Conservation (phyloP, 2,888 invertebrate genomes). For the Dromius quadrimaculatus region DNA sequence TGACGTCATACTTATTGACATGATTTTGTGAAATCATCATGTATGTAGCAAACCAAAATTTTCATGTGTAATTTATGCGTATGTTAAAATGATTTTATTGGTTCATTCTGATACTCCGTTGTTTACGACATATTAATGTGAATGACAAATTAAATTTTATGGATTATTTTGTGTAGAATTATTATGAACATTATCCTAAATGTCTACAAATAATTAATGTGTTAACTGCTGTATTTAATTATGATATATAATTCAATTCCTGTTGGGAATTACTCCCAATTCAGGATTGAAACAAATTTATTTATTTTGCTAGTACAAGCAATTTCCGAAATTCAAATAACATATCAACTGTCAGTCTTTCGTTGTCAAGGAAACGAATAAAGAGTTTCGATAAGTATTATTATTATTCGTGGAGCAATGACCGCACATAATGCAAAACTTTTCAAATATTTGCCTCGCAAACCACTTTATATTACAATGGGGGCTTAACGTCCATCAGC, state of each 20-base stretch:
- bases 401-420: constrained; percentile 29
- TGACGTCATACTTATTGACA: too few species aligned
- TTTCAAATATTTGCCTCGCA: constrained; percentile 51
- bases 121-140: background rate
- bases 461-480: constrained; percentile 49
- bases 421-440: constrained; percentile 46
- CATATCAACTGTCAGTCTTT: constrained; percentile 25
- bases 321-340: constrained; percentile 31
- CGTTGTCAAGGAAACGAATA: constrained; percentile 32
- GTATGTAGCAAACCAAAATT: too few species aligned
- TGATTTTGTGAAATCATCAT: too few species aligned
- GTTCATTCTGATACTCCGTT: background rate
- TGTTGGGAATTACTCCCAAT: too few species aligned
- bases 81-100: constrained; percentile 9
- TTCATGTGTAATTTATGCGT: too few species aligned
- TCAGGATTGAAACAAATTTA: background rate
- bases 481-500: constrained; percentile 57
- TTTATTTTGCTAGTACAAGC: constrained; percentile 17
- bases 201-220: background rate
- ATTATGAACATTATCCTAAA: background rate
- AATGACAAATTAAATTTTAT: background rate
- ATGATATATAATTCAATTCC: too few species aligned
- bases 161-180: background rate
- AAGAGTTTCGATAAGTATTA: constrained; percentile 49
- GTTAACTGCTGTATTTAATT: background rate